Base-by-base conservation (phyloP, 2,113 vertebrate genomes). In the Siphamia tubifer region DNA sequence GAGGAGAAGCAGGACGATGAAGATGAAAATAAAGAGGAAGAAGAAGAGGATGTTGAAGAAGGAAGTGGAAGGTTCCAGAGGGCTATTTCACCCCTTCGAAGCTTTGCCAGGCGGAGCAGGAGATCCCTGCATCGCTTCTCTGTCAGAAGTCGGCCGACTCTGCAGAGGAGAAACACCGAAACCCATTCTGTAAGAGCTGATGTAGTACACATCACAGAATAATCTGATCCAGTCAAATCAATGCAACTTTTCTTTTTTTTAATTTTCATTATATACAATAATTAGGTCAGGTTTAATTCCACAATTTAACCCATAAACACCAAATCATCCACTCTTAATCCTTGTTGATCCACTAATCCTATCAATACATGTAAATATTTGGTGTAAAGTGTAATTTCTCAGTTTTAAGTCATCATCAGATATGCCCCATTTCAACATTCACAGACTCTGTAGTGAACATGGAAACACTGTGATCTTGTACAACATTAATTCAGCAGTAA, bases 111-210 rank as follows among this genome's bases (percentile, higher is more conserved):
- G 48, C 91, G 93, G 2, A 94, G 95, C 84, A 89, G 95, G 31
- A 94, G 93, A 36, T 96, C 94, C 21, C 90, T 96, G 75, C 92
- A 87, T 12, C 91, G 90, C 69, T 92, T 96, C 72, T 95, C 95
- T 0, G 58, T 85, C 4, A 92, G 94, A 70, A 93, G 94, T 55
- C 95, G 94, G 55, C 85, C 93, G 23, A 91, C 94, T 10, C 21
- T 94, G 56, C 83, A 93, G 75, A 95, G 92, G 77, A 91, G 90
- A 73, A 87, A 91, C 47, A 56, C 88, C 6, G 86, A 92, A n/a
- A 69, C 90, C 4, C 88, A 94, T 84, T 84, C 91, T 32, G 95
- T 96, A 95, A 96, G 95, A 91, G 21, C 44, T 34, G 13, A 38
- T 57, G 12, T 17, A 31, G 27, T 55, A 55, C 5, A 48, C 16